Conservation (phyloP, 2,888 invertebrate species). For the Netelia melanura region DNA sequence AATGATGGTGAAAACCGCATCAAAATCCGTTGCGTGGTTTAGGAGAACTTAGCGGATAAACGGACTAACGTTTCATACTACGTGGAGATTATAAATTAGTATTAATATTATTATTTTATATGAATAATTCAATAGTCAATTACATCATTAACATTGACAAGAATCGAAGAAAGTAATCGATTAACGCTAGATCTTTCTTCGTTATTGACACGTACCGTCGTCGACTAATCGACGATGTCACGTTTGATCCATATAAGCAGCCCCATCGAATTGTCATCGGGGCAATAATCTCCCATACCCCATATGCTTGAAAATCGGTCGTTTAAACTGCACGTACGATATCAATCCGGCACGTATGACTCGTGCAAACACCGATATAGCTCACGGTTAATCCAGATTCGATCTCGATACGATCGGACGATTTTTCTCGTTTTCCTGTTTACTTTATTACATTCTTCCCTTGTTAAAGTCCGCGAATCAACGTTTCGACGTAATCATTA, state of each 20-base stretch:
- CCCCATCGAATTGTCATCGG: background rate
- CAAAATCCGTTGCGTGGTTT: too few relatives aligned
- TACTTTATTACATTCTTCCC: background rate
- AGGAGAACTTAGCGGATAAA: too few relatives aligned
- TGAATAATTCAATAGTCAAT: too few relatives aligned
- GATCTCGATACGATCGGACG: background rate
- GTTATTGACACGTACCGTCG: background rate
- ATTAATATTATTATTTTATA: too few relatives aligned
- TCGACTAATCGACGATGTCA: background rate
- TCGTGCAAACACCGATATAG: conserved; percentile 13
- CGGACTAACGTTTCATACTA: too few relatives aligned
- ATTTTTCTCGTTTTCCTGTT: background rate
- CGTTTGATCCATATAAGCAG: background rate
- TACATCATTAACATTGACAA: too few relatives aligned
- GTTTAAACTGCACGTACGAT: background rate
- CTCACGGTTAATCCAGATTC: background rate
- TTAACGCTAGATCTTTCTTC: too few relatives aligned
- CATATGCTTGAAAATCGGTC: conserved; percentile 15
- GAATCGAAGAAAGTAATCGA: too few relatives aligned
- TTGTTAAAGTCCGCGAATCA: background rate
- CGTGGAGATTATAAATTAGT: too few relatives aligned
- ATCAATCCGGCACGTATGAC: conserved; percentile 8
- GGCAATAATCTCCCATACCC: background rate
- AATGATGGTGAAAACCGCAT: too few relatives aligned
- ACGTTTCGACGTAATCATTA: background rate